These are phyloP conservation scores for Daphoenositta chrysoptera DNA, from an alignment of 2,113 vertebrate species.

Conservation along the genomic window DNA sequence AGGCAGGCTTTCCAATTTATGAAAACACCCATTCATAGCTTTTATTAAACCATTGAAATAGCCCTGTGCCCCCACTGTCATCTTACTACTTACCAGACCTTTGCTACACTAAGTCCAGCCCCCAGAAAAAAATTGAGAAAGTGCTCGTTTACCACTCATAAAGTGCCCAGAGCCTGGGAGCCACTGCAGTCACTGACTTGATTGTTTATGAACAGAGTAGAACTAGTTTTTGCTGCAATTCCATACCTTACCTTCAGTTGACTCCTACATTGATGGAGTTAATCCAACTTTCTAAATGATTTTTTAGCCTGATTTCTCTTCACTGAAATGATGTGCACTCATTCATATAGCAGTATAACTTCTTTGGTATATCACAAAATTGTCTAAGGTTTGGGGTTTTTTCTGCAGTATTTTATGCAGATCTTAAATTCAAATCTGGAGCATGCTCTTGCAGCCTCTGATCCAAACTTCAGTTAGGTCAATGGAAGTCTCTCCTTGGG, in stretches of 20 bases:
- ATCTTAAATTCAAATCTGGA: background rate
- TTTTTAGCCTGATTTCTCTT: conserved; percentile 9
- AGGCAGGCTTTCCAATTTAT: background rate
- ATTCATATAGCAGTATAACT: background rate
- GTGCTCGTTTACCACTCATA: background rate
- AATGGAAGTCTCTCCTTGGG: background rate
- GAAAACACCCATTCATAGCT: fast-evolving
- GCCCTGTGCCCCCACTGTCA: background rate
- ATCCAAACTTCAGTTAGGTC: background rate
- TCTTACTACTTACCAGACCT: background rate
- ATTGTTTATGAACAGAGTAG: background rate
- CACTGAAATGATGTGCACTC: background rate
- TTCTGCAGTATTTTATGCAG: background rate
- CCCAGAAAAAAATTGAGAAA: background rate
- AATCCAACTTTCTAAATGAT: background rate
- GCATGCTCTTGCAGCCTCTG: background rate
- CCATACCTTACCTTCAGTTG: background rate
- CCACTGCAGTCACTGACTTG: background rate
- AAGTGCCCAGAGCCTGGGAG: background rate
- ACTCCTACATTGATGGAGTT: background rate
- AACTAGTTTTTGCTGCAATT: background rate
- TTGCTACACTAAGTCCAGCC: background rate
- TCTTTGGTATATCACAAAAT: background rate
- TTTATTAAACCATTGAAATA: background rate
- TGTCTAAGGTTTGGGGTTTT: too few relatives aligned